Base-by-base conservation (phyloP, 2,113 vertebrate species). In the Tinamus guttatus region DNA sequence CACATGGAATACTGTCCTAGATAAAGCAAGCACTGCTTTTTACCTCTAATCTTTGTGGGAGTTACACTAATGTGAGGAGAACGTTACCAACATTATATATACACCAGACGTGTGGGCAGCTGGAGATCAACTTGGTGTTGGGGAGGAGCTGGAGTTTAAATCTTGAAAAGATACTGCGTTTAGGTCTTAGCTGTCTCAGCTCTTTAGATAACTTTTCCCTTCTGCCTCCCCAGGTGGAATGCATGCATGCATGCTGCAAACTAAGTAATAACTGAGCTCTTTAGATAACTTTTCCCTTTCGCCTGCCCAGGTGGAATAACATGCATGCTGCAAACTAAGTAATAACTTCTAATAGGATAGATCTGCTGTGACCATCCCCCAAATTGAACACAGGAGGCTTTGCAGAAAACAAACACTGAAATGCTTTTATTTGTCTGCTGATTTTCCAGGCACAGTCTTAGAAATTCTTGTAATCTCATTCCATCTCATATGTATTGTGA, bases 181-280 rank as follows among this genome's bases (percentile, higher is more conserved):
- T 0, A 0, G n/a, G 10, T 45, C 74, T 69, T n/a, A 58, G 49
- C 58, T 38, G 10, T 45, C 74, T 69, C 36, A 58, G 49, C 58
- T 38, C 74, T 65, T 56, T 2, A 28, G 73, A 16, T 69, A 30
- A 9, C 24, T 25, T 12, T 12, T 12, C 51, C 19, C 18, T 19
- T 4, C 47, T n/a, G n/a, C 47, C 19, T 13, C 11, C 40, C 13
- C 28, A 7, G 68, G n/a, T 0, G 1, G 45, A 52, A 6, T 38
- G 68, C n/a, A n/a, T n/a, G 83, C 0, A 0, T 0, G 2, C 1
- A 0, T 13, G 28, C 71, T 51, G 11, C 58, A 36, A 4, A 56
- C 14, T 59, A 4, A 0, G 12, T 14, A 13, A 47, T 15, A 45
- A 49, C 49, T 40, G n/a, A 58, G 49, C 58, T 38, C 74, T 65